Evolutionary conservation across 92 coral and sea anemone species (phyloP).

Genomic region (Palythoa caribaeorum): DNA sequence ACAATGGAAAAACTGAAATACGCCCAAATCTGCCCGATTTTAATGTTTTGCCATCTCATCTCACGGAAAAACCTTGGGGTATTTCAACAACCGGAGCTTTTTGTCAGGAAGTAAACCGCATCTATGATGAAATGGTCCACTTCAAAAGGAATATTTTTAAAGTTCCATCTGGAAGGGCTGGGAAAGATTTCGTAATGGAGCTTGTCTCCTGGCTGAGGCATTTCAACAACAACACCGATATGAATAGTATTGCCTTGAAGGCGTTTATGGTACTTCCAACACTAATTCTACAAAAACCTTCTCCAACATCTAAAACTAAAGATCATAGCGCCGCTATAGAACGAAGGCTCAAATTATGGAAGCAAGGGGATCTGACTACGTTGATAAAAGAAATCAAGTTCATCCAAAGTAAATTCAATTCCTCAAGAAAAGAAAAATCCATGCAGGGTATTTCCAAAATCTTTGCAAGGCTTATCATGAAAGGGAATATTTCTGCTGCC

Average conservation of each 20-base stretch:
- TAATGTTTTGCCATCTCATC: constrained; percentile 33
- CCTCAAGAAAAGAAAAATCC: constrained; percentile 34
- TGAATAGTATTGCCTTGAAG: constrained; percentile 65
- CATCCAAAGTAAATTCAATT: constrained; percentile 24
- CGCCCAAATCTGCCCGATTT: too few relatives aligned
- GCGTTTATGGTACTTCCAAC: constrained; percentile 71
- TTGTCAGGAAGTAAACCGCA: too few relatives aligned
- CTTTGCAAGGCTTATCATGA: constrained; percentile 52
- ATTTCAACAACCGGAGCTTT: too few relatives aligned
- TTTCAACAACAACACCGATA: constrained; percentile 66
- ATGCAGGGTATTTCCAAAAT: constrained; percentile 31
- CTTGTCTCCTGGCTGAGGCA: constrained; percentile 53
- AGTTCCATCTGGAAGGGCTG: constrained; percentile 48
- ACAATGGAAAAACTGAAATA: too few relatives aligned
- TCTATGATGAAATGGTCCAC: too few relatives aligned
- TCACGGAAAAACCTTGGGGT: not conserved
- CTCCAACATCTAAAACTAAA: constrained; percentile 55
- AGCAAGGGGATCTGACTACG: constrained; percentile 64
- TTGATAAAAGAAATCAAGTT: constrained; percentile 21
- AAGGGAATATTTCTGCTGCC: constrained; percentile 47
- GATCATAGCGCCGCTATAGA: constrained; percentile 69
- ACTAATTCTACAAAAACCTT: constrained; percentile 52
- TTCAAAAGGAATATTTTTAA: too few relatives aligned
- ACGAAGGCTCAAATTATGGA: constrained; percentile 60
- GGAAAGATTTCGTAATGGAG: constrained; percentile 61